Conservation (phyloP, 2,888 invertebrate genomes). For the Dioctria rufipes region DNA sequence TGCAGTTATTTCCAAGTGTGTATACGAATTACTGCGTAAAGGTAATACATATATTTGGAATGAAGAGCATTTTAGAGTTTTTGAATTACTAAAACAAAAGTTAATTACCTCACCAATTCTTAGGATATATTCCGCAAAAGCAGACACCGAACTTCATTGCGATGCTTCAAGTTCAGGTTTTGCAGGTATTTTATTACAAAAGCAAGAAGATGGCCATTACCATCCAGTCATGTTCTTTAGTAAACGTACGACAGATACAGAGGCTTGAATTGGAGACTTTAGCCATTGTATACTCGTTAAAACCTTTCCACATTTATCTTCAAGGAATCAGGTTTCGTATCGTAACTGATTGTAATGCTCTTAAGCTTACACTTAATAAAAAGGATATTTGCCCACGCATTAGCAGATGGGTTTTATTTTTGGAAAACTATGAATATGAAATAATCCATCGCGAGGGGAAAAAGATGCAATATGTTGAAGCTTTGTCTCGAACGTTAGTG, state of each 20-base stretch:
- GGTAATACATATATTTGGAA: background rate
- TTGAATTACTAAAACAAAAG: background rate
- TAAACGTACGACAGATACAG: background rate
- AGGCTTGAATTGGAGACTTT: background rate
- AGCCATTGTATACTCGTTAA: background rate
- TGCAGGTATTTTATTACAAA: background rate
- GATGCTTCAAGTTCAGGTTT: background rate
- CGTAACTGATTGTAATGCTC: background rate
- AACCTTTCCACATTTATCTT: background rate
- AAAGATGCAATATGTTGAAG: slow-evolving; percentile 3
- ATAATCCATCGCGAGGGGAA: background rate
- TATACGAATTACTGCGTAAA: background rate
- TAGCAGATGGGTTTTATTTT: background rate
- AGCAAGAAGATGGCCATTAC: background rate
- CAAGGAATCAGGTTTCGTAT: background rate
- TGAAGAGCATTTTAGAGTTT: background rate
- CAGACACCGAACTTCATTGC: background rate
- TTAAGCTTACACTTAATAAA: background rate
- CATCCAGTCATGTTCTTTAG: background rate
- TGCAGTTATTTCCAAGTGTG: background rate
- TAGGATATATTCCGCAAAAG: background rate
- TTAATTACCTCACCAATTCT: background rate
- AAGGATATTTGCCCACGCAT: background rate
- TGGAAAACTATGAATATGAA: slow-evolving; percentile 2
- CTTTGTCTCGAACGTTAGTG: background rate